A percentile compares a stretch with the other conserved stretches of the same genome.
Conservation (phyloP, 2,797 vertebrate genomes). For the Ispidina picta region DNA sequence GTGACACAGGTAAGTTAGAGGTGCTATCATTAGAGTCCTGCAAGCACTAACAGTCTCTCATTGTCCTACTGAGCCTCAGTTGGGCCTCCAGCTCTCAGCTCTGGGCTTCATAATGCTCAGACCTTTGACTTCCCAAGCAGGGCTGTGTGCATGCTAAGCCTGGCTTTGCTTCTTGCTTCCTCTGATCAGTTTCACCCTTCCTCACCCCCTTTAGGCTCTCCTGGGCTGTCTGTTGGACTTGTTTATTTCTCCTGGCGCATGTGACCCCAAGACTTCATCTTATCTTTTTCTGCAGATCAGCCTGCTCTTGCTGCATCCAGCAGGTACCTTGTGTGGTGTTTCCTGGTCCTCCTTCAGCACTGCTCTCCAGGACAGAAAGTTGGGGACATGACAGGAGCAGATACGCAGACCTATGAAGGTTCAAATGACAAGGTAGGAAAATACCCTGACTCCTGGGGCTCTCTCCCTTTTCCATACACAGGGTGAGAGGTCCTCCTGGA, state of each 20-base stretch:
- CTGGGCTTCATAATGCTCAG: neutral
- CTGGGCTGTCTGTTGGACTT: neutral
- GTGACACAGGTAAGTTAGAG: too few relatives aligned
- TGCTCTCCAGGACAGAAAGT: neutral
- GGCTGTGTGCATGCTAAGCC: neutral
- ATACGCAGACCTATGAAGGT: neutral
- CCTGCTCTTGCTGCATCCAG: neutral
- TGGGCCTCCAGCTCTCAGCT: neutral
- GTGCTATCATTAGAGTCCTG: neutral
- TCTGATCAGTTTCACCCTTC: neutral
- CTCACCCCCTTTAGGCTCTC: fast-evolving
- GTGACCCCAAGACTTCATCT: neutral
- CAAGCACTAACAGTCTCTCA: neutral
- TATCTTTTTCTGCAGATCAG: neutral
- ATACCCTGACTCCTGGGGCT: fast-evolving
- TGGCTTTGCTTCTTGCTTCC: neutral
- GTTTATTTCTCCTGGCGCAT: neutral
- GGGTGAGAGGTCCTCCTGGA: neutral
- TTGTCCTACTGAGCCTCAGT: neutral
- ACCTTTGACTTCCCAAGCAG: neutral
- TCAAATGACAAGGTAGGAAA: neutral
- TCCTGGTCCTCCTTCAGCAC: neutral
- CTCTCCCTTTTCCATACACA: neutral
- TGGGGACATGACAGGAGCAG: neutral
- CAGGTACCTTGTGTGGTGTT: neutral